Conservation (phyloP, 2,113 vertebrate genomes). For the Anarhynchus alexandrinus region DNA sequence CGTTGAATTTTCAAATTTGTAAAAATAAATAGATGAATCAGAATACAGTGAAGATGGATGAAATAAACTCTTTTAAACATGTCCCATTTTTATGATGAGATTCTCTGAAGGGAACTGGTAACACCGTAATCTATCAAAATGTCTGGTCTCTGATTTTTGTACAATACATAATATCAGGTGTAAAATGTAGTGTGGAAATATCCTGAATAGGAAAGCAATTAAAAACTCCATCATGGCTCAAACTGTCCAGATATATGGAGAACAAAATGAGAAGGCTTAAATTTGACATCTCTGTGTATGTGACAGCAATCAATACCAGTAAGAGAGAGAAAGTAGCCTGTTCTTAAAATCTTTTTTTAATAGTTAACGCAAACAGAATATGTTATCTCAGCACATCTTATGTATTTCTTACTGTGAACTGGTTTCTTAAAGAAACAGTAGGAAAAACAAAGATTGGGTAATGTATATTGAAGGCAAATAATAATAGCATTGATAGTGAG, state of each 20-base stretch:
- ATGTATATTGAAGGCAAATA: not conserved
- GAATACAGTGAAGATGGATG: not conserved
- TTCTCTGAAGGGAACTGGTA: not conserved
- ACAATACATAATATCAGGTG: not conserved
- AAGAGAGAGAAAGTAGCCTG: not conserved
- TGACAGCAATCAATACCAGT: not conserved
- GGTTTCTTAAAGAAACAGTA: not conserved
- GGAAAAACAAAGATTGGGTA: not conserved
- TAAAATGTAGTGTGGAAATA: not conserved
- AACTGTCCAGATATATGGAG: not conserved
- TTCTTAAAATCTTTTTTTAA: not conserved
- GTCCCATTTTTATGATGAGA: not conserved
- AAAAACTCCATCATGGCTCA: not conserved
- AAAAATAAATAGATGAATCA: not conserved
- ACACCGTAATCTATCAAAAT: not conserved
- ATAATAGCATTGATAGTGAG: not conserved
- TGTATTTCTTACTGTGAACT: not conserved
- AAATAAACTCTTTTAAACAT: not conserved
- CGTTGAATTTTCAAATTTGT: not conserved
- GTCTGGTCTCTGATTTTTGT: not conserved
- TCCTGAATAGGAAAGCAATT: not conserved
- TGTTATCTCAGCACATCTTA: fast-evolving
- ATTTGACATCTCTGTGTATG: not conserved
- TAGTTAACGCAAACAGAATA: not conserved
- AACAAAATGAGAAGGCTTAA: not conserved